A percentile compares a stretch with the other conserved stretches of the same genome.
Evolutionary conservation across 2,113 vertebrate species (phyloP).

Genomic region (Anoplopoma fimbria): DNA sequence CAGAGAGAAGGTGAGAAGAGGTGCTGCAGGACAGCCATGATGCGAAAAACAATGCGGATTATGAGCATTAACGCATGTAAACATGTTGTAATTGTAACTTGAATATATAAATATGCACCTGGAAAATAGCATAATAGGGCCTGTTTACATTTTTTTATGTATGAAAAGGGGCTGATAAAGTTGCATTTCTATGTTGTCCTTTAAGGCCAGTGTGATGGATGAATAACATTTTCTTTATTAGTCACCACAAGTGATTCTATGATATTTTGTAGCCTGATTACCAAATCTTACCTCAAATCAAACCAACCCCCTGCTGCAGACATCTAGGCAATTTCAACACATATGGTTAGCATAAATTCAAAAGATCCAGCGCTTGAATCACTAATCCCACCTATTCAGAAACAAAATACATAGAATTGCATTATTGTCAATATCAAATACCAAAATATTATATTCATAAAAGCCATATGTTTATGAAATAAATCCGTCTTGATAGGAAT

Average conservation of each 20-base stretch:
- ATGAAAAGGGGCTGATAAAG: background rate
- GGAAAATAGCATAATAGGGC: too few relatives aligned
- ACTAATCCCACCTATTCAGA: constrained; percentile 8
- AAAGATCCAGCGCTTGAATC: background rate
- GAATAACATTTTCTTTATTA: background rate
- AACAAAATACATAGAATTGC: background rate
- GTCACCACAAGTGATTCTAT: background rate
- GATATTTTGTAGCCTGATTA: background rate
- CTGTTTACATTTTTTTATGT: too few relatives aligned
- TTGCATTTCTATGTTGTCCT: background rate
- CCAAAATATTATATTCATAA: background rate
- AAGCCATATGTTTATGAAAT: constrained; percentile 24
- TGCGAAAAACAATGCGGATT: too few relatives aligned
- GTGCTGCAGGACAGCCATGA: too few relatives aligned
- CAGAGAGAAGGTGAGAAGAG: too few relatives aligned
- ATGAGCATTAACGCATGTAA: too few relatives aligned
- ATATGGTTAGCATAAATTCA: background rate
- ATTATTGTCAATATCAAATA: constrained; percentile 5
- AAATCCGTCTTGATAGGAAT: constrained; percentile 31
- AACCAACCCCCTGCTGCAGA: background rate
- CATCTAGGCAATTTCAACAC: background rate
- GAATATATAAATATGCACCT: too few relatives aligned
- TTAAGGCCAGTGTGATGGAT: background rate
- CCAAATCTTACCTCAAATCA: background rate
- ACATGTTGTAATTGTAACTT: too few relatives aligned